Evolutionary conservation across 2,888 invertebrate genomes (phyloP).

Genomic region (Stenodema calcarata): DNA sequence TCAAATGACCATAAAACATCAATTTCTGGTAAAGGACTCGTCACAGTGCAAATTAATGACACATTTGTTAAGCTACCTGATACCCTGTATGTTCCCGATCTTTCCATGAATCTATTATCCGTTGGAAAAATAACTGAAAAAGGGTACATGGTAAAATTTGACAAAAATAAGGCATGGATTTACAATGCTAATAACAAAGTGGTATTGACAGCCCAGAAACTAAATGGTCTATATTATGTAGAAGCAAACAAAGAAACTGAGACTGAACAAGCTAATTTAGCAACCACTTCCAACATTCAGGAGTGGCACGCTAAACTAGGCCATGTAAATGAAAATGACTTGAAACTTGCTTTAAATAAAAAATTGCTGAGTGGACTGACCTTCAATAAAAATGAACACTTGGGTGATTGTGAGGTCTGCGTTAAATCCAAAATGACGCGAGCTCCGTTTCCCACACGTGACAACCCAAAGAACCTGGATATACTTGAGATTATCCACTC

Average conservation of each 20-base stretch:
- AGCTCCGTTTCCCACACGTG: slow-evolving; percentile 15
- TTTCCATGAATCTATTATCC: slow-evolving; percentile 36
- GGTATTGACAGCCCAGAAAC: not conserved
- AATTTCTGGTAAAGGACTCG: slow-evolving; percentile 32
- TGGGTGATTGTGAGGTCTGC: slow-evolving; percentile 35
- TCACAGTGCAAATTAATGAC: not conserved
- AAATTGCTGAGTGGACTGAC: slow-evolving; percentile 23
- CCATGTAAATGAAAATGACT: slow-evolving; percentile 21
- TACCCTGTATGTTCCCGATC: slow-evolving; percentile 33
- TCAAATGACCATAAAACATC: not conserved
- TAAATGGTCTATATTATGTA: slow-evolving; percentile 6
- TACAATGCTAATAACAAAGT: not conserved
- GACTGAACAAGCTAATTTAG: not conserved
- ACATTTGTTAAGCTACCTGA: slow-evolving; percentile 18
- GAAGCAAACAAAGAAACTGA: not conserved
- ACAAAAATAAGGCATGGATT: slow-evolving; percentile 2
- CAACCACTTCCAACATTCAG: slow-evolving; percentile 25
- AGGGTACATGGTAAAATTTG: slow-evolving; percentile 33
- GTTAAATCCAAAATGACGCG: slow-evolving; percentile 37
- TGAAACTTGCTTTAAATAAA: slow-evolving; percentile 6
- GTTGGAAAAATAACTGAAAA: slow-evolving; percentile 40
- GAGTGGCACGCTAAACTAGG: slow-evolving; percentile 18
- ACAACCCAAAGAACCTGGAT: slow-evolving; percentile 15
- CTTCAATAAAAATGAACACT: slow-evolving; percentile 13
- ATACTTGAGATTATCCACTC: slow-evolving; percentile 56